Percentiles rank a stretch among this genome's conserved stretches.
Conservation (phyloP, 2,888 invertebrate genomes). For the Exocentrus adspersus region DNA sequence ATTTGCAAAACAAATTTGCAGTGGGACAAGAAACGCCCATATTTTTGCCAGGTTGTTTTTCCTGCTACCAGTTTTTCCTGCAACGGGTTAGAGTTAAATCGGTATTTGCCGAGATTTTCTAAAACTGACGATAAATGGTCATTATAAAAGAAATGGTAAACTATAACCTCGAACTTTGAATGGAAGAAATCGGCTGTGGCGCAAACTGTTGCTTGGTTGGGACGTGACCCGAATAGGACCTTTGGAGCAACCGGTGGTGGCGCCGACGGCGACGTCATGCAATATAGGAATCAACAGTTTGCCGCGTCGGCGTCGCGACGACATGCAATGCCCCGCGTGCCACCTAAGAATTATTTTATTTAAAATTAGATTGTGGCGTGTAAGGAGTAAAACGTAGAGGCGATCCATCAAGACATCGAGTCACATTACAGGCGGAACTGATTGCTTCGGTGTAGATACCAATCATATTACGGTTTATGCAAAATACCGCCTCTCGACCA, state of each 20-base stretch:
- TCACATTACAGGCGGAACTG: neutral
- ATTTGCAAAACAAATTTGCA: too few species aligned
- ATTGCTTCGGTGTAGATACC: too few species aligned
- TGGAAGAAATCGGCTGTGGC: neutral
- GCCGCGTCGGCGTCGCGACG: slow-evolving; percentile 33
- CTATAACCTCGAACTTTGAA: neutral
- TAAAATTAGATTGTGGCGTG: slow-evolving; percentile 21
- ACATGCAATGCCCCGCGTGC: slow-evolving; percentile 47
- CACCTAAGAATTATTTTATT: slow-evolving; percentile 24
- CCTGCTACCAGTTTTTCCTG: too few species aligned
- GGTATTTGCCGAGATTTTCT: too few species aligned
- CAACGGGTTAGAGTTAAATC: too few species aligned
- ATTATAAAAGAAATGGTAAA: too few species aligned
- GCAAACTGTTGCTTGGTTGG: slow-evolving; percentile 18
- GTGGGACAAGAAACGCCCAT: too few species aligned
- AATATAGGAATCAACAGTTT: slow-evolving; percentile 43
- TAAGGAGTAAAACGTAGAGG: neutral
- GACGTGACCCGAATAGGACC: slow-evolving; percentile 19
- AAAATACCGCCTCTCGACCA: too few species aligned
- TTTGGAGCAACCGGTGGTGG: slow-evolving; percentile 28
- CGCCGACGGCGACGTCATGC: slow-evolving; percentile 1
- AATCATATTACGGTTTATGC: too few species aligned
- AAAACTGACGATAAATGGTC: too few species aligned
- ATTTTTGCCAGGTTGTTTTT: too few species aligned
- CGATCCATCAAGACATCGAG: neutral